Percentiles rank a stretch among this genome's conserved stretches.
Evolutionary conservation across 1,140 invertebrate genomes (phyloP).

Genomic region (Euwallacea similis): DNA sequence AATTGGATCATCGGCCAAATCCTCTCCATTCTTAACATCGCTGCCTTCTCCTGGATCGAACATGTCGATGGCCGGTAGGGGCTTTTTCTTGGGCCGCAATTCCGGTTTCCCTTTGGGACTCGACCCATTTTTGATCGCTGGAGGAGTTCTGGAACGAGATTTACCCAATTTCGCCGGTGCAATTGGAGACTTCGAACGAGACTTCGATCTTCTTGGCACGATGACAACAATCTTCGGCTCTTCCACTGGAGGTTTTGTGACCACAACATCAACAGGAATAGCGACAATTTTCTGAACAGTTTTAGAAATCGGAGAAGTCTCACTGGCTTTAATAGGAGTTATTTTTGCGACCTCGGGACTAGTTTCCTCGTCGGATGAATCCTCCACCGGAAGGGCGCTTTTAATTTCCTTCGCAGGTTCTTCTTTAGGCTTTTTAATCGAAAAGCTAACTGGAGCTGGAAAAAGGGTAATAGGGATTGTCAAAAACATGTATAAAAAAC

Average conservation of each 20-base stretch:
- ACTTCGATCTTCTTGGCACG: not conserved
- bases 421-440: slow-evolving; percentile 76
- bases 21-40: slow-evolving; percentile 35
- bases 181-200: slow-evolving; percentile 5
- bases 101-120: not conserved
- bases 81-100: slow-evolving; percentile 7
- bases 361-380: slow-evolving; percentile 68
- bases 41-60: slow-evolving; percentile 38
- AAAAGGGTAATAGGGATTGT: too few species aligned
- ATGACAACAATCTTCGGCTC: too few species aligned
- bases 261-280: too few species aligned
- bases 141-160: slow-evolving; percentile 9
- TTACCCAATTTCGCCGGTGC: slow-evolving; percentile 17
- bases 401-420: slow-evolving; percentile 68
- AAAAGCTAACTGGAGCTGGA: slow-evolving; percentile 73
- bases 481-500: slow-evolving; percentile 23
- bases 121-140: not conserved
- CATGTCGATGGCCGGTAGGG: slow-evolving; percentile 17
- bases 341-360: too few species aligned
- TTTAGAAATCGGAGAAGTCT: too few species aligned
- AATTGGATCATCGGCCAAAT: slow-evolving; percentile 47
- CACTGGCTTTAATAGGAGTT: too few species aligned
- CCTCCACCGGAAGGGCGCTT: slow-evolving; percentile 70
- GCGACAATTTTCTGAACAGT: too few species aligned
- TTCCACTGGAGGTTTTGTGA: too few species aligned